Base-by-base conservation (phyloP, 30 jellyfish, hydroid and myxozoan genomes). In the Morbakka virulenta region DNA sequence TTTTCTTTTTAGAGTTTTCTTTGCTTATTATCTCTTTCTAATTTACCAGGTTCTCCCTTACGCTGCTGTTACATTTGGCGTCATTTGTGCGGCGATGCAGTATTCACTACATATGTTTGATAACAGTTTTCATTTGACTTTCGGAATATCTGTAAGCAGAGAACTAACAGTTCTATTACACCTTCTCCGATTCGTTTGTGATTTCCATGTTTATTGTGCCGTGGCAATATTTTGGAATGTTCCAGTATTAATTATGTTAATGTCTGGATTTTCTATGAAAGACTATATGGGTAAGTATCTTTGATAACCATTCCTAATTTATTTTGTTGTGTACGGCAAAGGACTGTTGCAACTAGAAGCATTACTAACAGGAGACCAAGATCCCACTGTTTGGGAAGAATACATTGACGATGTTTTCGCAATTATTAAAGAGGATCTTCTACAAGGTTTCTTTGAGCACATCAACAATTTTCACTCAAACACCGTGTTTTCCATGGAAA, bases 201-300 rank as follows among this genome's bases (percentile, higher is more conserved):
- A 29, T 27, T 66, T 49, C 23, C 77, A 72, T 72, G 6, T 72
- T 49, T 72, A 72, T 49, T 2, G 23, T 2, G 84, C 84, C 12
- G 36, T 35, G 1, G 49, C 24, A 32, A 1, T 72, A 32, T 72
- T 72, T 29, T 72, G 84, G 84, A 26, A 31, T n/a, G 31, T 41
- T 14, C 84, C 84, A 12, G 51, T 67, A 24, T 25, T 32, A 0
- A 49, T 72, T 12, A 72, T 72, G 77, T 24, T 72, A 50, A 49
- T 49, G 84, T 17, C 79, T 35, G 84, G 84, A 26, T 36, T 35
- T 49, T 66, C 84, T 22, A 72, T 72, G 84, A 35, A 66, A 22
- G 84, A 72, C 24, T 72, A 3, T 77, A 35, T 36, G 49, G 84
- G 84, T 72, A 50, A 72, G 81, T 3, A 2, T 30, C n/a, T n/a